Evolutionary conservation across 2,888 invertebrate genomes (phyloP), one percentile per base, ranked within the genome.

Genomic region (Drosophila leonis): DNA sequence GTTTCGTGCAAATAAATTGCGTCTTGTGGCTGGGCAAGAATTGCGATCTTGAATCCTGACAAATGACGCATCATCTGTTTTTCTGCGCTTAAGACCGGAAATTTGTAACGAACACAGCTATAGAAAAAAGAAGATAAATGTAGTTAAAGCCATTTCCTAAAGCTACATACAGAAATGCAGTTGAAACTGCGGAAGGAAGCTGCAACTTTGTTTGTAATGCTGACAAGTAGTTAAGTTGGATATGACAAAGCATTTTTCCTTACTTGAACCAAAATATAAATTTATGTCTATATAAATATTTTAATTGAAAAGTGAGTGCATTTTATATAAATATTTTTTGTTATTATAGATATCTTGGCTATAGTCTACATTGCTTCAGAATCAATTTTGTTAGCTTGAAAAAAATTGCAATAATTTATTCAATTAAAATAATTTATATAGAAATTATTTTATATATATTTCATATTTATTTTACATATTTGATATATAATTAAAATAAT

Each of bases 41-140:
- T 84, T 67, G n/a, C 85, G 88, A 66, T 68, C 64, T 41, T 82
- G 80, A 65, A 68, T 85, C 83, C 77, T 72, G 63, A 65, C 48
- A 73, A 68, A 72, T 88, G 86, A 64, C 65, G 86, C 65, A 82
- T 68, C 80, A 46, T 75, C 59, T 55, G 64, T 83, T 39, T 18
- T 20, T 20, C 12, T 67, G 52, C 48, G 51, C 54, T 15, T 55
- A 44, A 71, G 48, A 69, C 71, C 71, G 80, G 75, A 76, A 79
- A 80, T 80, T 66, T 63, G 57, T 18, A n/a, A 24, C 44, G 59
- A 51, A 42, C 67, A 72, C 57, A 65, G 55, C 66, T 12, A 24
- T 48, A 0, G 18, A 13, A 29, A 20, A 7, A 20, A 44, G 18
- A 37, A 54, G 18, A 15, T n/a, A 20, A 37, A 13, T n/a, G 12